A percentile compares a stretch with the other conserved stretches of the same genome.
These are phyloP conservation scores for Baryphthengus martii DNA, from an alignment of 2,113 vertebrate species.

Conservation along the genomic window DNA sequence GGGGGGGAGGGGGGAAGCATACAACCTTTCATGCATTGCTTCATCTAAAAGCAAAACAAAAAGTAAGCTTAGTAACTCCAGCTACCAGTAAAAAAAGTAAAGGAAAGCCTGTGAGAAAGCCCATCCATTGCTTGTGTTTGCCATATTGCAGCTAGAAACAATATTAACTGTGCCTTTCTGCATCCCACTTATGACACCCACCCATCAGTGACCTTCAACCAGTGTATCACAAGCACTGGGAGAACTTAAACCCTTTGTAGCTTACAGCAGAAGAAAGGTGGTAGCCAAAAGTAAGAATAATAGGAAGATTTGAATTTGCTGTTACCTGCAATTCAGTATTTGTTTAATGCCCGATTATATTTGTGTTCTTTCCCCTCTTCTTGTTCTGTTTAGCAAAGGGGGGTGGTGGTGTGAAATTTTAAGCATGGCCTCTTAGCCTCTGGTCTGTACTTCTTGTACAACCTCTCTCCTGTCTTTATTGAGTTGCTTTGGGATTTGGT, in stretches of 20 bases:
- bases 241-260: not conserved
- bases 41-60: not conserved
- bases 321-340: not conserved
- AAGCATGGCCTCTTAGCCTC: not conserved
- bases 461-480: not conserved
- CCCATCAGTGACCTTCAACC: not conserved
- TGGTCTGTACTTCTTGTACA: not conserved
- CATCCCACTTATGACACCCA: not conserved
- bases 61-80: not conserved
- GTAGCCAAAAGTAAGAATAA: not conserved
- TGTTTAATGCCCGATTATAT: not conserved
- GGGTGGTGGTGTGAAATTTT: too few relatives aligned
- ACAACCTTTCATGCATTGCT: not conserved
- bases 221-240: not conserved
- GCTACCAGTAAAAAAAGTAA: not conserved
- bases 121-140: not conserved
- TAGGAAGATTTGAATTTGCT: not conserved
- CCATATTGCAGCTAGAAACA: not conserved
- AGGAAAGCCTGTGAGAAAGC: not conserved
- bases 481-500: not conserved
- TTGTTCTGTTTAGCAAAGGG: not conserved
- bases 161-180: not conserved
- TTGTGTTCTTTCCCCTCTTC: not conserved
- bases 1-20: fast-evolving
- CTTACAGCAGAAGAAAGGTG: not conserved